Percentiles rank a stretch among this genome's conserved stretches.
Conservation (phyloP, 2,797 vertebrate genomes). For the Coendou prehensilis region DNA sequence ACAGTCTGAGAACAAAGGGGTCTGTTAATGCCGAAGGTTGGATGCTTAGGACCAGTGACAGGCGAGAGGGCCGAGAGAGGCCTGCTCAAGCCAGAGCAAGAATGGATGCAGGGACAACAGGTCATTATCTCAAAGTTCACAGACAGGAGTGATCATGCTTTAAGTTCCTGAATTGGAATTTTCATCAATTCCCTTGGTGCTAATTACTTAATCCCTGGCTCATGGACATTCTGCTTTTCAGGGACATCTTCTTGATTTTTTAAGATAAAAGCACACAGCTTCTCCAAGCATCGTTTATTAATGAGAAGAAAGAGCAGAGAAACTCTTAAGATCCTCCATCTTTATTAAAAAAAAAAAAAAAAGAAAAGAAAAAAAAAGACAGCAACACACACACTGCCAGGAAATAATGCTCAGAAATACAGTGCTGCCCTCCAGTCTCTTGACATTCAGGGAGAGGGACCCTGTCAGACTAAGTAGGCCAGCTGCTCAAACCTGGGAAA, state of each 20-base stretch:
- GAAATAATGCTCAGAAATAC: neutral
- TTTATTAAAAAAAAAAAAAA: neutral
- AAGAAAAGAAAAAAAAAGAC: neutral
- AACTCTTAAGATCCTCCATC: neutral
- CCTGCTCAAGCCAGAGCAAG: neutral
- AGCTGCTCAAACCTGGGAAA: neutral
- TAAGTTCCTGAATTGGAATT: neutral
- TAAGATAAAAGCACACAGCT: neutral
- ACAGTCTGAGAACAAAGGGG: neutral
- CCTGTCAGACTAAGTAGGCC: neutral
- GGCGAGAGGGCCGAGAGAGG: neutral
- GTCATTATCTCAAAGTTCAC: neutral
- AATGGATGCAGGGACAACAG: neutral
- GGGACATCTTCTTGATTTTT: neutral
- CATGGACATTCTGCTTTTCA: neutral
- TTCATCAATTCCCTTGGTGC: neutral
- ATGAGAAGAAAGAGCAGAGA: neutral
- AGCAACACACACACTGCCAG: neutral
- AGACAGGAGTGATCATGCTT: neutral
- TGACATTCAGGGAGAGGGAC: neutral
- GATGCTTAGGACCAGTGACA: conserved; percentile 77
- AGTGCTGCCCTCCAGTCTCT: neutral
- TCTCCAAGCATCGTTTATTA: conserved; percentile 6
- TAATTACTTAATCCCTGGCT: neutral
- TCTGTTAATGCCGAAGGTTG: neutral